Conservation (phyloP, 2,888 invertebrate genomes). For the Prionchulus punctatus region DNA sequence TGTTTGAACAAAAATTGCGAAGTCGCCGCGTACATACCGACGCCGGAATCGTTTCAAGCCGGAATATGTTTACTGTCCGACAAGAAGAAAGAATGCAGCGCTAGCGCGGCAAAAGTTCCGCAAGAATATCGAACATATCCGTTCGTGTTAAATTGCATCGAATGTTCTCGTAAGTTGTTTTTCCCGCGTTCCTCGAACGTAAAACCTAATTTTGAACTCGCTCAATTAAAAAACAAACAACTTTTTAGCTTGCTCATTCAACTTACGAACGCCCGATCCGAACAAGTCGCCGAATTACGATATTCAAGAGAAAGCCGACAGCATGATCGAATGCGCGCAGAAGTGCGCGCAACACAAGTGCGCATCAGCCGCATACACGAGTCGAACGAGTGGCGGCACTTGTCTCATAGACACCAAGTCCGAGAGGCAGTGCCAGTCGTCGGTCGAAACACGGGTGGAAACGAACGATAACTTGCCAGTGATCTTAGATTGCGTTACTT, state of each 20-base stretch:
- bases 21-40: slow-evolving; percentile 1
- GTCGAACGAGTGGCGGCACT: neutral
- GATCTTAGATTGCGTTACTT: too few species aligned
- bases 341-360: neutral
- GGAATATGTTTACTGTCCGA: neutral
- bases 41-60: neutral
- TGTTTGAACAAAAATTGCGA: neutral
- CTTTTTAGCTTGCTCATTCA: neutral
- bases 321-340: neutral
- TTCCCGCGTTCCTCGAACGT: neutral
- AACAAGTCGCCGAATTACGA: neutral
- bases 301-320: neutral
- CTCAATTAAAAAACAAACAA: neutral
- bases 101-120: neutral
- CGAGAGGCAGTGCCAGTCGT: neutral
- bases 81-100: neutral
- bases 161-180: slow-evolving; percentile 3
- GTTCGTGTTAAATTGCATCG: neutral
- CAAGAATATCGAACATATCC: neutral
- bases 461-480: too few species aligned
- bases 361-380: neutral
- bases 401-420: neutral
- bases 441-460: neutral
- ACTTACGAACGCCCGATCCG: neutral
- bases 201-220: neutral